These are phyloP conservation scores for Chloroceryle amazona DNA, from an alignment of 2,797 vertebrate species.

Conservation along the genomic window DNA sequence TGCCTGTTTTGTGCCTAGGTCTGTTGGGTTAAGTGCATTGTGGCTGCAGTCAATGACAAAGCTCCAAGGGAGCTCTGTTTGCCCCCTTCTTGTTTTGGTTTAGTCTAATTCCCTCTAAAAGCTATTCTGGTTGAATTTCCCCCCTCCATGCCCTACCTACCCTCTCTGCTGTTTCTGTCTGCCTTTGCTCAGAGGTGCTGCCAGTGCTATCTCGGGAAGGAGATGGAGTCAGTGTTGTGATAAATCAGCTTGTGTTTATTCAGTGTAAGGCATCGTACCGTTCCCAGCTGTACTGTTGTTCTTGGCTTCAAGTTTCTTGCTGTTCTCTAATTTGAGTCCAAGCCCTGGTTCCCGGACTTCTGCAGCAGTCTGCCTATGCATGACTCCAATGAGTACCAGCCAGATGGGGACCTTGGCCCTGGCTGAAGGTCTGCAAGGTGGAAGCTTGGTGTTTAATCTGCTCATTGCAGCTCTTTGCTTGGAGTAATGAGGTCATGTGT, in stretches of 20 bases:
- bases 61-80: background rate
- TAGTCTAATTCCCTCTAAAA: background rate
- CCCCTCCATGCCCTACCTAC: background rate
- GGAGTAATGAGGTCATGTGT: rapidly evolving
- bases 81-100: background rate
- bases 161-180: background rate
- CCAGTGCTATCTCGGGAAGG: background rate
- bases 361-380: background rate
- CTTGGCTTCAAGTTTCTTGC: conserved; percentile 23
- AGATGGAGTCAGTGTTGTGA: conserved; percentile 2
- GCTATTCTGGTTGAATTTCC: background rate
- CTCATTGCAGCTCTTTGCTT: background rate
- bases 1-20: background rate
- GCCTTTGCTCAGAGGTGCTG: background rate
- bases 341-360: background rate
- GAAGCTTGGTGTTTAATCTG: background rate
- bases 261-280: background rate
- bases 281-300: conserved; percentile 38
- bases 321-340: background rate
- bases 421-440: background rate
- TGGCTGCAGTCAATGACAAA: background rate
- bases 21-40: background rate
- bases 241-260: conserved; percentile 15
- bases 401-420: background rate
- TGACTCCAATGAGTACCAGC: background rate